Percentiles rank a stretch among this genome's conserved stretches.
Evolutionary conservation across 2,888 invertebrate species (phyloP).

Genomic region (Oscheius sp.): DNA sequence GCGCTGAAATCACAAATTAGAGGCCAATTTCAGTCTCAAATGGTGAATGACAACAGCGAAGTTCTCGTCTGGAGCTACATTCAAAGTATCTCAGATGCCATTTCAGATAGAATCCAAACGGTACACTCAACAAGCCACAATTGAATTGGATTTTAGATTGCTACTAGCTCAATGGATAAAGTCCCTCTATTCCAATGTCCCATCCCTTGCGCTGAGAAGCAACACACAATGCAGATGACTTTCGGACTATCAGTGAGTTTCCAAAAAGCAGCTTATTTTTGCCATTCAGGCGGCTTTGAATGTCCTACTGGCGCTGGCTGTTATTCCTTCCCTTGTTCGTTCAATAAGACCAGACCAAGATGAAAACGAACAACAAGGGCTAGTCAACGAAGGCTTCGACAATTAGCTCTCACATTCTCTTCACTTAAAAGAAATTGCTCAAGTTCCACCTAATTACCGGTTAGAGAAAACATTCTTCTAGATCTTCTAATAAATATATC

Average conservation of each 20-base stretch:
- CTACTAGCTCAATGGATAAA: slow-evolving; percentile 31
- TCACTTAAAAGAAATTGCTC: not conserved
- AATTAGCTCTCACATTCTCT: too few relatives aligned
- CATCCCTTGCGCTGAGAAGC: slow-evolving; percentile 50
- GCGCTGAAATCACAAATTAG: not conserved
- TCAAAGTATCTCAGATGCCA: slow-evolving; percentile 28
- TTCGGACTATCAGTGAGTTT: slow-evolving; percentile 9
- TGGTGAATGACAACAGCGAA: not conserved
- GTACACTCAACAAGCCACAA: too few relatives aligned
- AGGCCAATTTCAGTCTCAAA: not conserved
- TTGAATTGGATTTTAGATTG: slow-evolving; percentile 12
- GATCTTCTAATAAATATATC: too few relatives aligned
- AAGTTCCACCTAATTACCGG: not conserved
- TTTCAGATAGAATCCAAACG: slow-evolving; percentile 34
- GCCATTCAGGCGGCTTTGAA: not conserved
- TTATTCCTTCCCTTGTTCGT: not conserved
- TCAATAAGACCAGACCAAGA: not conserved
- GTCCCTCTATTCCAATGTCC: slow-evolving; percentile 61
- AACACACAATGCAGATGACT: not conserved
- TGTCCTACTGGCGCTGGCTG: not conserved
- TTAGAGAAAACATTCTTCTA: not conserved
- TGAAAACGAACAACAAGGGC: not conserved
- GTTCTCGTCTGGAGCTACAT: slow-evolving; percentile 15
- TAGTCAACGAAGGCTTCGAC: not conserved
- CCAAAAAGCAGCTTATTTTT: not conserved